phyloP scores from a whole-genome alignment of 2,797 vertebrate genomes.

The Streptopelia turtur region DNA sequence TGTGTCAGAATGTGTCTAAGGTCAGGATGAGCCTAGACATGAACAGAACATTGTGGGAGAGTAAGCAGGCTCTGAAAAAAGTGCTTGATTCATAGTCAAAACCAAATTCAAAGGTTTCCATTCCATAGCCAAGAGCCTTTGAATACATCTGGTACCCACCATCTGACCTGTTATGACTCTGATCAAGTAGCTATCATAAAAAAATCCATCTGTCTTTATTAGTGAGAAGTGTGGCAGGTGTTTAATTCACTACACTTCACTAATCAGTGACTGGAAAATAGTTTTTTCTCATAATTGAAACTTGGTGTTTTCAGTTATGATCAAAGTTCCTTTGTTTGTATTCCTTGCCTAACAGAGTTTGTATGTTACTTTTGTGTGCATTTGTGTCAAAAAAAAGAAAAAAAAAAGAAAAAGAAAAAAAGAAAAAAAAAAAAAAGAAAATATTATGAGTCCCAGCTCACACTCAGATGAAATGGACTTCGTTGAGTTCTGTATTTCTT shows the following conservation, averaged over 20 bases:
- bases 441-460: neutral
- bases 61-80: neutral
- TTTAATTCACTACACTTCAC: conserved; percentile 3
- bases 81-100: neutral
- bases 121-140: neutral
- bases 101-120: neutral
- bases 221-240: conserved; percentile 1
- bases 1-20: neutral
- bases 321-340: neutral
- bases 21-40: neutral
- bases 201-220: conserved; percentile 38
- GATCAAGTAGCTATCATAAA: neutral
- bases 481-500: neutral
- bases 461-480: neutral
- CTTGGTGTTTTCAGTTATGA: neutral
- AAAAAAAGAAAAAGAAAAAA: neutral
- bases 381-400: neutral
- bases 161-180: neutral
- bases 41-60: neutral
- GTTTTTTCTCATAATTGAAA: neutral
- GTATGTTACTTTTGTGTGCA: neutral
- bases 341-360: neutral
- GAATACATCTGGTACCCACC: neutral
- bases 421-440: rapidly evolving
- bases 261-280: neutral